phyloP scores from a whole-genome alignment of 1,140 invertebrate genomes.

The Cotesia glomerata region DNA sequence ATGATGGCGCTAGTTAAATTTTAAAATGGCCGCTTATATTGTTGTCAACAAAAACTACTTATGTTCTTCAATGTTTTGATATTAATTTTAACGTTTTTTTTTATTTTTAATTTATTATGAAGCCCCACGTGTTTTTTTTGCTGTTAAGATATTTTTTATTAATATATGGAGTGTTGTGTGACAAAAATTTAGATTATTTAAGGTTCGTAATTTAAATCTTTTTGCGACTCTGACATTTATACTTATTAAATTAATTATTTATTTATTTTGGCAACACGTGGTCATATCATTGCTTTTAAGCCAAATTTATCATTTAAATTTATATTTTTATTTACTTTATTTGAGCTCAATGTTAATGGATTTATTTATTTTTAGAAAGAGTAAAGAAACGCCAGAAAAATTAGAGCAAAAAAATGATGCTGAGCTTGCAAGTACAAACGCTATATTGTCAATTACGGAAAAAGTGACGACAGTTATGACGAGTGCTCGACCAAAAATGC shows the following conservation, averaged over 20 bases:
- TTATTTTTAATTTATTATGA: conserved; percentile 42
- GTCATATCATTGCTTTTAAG: too few species aligned
- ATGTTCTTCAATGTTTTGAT: conserved; percentile 46
- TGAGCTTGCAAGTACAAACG: conserved; percentile 12
- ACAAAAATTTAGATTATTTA: conserved; percentile 32
- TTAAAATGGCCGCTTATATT: conserved; percentile 46
- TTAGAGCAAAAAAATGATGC: background rate
- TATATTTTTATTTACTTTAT: too few species aligned
- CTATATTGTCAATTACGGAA: conserved; percentile 8
- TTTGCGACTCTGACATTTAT: conserved; percentile 32
- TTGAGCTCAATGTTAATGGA: background rate
- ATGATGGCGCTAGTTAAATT: conserved; percentile 25
- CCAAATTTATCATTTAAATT: too few species aligned
- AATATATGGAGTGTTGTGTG: conserved; percentile 38
- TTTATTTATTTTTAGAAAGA: conserved; percentile 4
- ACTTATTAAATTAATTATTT: conserved; percentile 10
- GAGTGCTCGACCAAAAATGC: background rate
- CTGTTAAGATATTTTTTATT: conserved; percentile 48
- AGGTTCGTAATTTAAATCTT: conserved; percentile 7
- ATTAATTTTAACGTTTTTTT: conserved; percentile 33
- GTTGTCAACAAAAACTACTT: conserved; percentile 38
- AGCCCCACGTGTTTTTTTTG: conserved; percentile 51
- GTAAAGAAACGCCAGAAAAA: background rate
- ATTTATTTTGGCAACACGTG: background rate
- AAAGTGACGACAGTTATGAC: background rate